These are phyloP conservation scores for Pollachius pollachius DNA, from an alignment of 2,113 vertebrate genomes.

Conservation along the genomic window DNA sequence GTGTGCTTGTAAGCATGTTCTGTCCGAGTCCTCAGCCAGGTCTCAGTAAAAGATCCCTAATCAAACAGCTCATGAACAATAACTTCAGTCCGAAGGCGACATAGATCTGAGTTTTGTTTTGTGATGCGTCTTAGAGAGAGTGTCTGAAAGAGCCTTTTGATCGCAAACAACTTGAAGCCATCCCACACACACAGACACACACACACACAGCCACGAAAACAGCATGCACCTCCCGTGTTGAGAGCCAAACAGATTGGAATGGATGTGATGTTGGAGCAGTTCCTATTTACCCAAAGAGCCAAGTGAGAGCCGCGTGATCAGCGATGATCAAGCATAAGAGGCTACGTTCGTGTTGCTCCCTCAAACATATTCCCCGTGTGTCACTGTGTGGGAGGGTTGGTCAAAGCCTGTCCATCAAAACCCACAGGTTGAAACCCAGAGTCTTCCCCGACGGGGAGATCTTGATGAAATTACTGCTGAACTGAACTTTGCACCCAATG, in stretches of 20 bases:
- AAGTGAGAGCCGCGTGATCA: constrained; percentile 64
- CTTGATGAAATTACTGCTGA: constrained; percentile 51
- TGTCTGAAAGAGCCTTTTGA: constrained; percentile 74
- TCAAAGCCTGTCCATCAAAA: constrained; percentile 67
- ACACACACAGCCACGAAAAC: constrained; percentile 72
- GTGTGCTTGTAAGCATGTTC: constrained; percentile 19
- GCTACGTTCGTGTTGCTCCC: constrained; percentile 69
- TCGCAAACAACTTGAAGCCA: constrained; percentile 74
- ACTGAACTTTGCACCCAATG: constrained; percentile 20
- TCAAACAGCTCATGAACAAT: constrained; percentile 49
- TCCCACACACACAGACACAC: constrained; percentile 18
- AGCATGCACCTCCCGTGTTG: constrained; percentile 71
- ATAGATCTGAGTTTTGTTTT: constrained; percentile 63
- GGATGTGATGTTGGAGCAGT: constrained; percentile 70
- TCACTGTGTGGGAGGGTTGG: constrained; percentile 67
- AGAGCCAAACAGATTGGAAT: constrained; percentile 75
- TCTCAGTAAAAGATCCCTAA: constrained; percentile 57
- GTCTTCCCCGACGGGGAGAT: constrained; percentile 43
- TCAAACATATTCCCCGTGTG: constrained; percentile 71
- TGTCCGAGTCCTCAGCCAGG: constrained; percentile 53
- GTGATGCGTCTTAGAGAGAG: constrained; percentile 67
- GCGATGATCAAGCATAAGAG: constrained; percentile 74
- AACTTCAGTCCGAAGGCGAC: constrained; percentile 65
- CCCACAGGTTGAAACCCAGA: constrained; percentile 45
- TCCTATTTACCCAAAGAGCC: constrained; percentile 67